Evolutionary conservation across 2,888 invertebrate genomes (phyloP).

Genomic region (Clanis bilineata): DNA sequence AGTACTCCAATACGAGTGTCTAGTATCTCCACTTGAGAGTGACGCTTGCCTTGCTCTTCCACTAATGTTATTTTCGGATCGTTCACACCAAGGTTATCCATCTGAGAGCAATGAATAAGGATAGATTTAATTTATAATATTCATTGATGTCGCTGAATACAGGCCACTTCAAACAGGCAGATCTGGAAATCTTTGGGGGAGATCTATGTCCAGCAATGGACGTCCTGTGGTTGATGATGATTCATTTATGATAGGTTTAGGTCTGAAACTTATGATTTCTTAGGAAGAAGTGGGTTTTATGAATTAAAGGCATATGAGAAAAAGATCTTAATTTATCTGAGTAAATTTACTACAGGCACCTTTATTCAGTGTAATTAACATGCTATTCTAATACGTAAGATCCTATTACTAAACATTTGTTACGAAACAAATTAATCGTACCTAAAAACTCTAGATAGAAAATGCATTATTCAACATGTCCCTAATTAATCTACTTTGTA

Average conservation of each 20-base stretch:
- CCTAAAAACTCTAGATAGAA: neutral
- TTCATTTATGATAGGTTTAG: too few relatives aligned
- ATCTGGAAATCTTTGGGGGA: too few relatives aligned
- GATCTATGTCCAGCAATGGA: too few relatives aligned
- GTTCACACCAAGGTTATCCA: constrained; percentile 83
- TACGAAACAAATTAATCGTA: neutral
- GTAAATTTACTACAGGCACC: neutral
- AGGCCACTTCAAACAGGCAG: too few relatives aligned
- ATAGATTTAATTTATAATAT: neutral
- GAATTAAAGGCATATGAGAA: too few relatives aligned
- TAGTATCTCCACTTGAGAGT: constrained; percentile 88
- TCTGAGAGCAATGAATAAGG: constrained; percentile 49
- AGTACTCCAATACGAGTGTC: constrained; percentile 87
- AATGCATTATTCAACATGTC: constrained; percentile 6
- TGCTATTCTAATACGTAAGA: neutral
- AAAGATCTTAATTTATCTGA: neutral
- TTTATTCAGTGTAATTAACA: neutral
- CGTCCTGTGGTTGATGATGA: too few relatives aligned
- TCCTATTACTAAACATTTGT: neutral
- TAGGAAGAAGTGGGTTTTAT: too few relatives aligned
- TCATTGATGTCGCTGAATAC: neutral
- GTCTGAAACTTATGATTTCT: too few relatives aligned
- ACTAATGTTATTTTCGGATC: constrained; percentile 87
- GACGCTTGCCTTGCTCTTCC: constrained; percentile 87
- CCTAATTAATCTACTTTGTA: constrained; percentile 11